Evolutionary conservation across 2,797 vertebrate genomes (phyloP), one percentile per base, ranked within the genome.

Genomic region (Brotogeris chrysoptera): DNA sequence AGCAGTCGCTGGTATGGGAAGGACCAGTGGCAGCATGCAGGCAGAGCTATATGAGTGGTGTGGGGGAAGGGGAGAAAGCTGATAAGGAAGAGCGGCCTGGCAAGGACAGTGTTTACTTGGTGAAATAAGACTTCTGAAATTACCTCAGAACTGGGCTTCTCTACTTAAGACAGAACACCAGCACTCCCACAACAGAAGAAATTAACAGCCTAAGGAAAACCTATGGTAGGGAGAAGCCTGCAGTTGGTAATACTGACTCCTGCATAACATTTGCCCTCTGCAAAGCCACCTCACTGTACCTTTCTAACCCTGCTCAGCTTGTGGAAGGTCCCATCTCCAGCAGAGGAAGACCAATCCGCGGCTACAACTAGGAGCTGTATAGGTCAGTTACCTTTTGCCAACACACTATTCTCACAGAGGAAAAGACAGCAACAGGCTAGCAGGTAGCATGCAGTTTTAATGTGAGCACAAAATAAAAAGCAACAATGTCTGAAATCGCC

Each of bases 291-390:
- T 59, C 2, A 5, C 2, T 5, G 52, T 9, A 9, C 32, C 55
- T 61, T 79, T 50, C 30, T 28, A 32, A 15, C 5, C 3, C 15
- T 32, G 4, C 61, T 64, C 24, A 12, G 55, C 49, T 23, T 19
- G 32, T 2, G 8, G 14, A 17, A 41, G 32, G 55, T 64, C 21
- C 47, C 38, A 4, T 2, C 27, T 23, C 4, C 15, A 63, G 64
- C 27, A 63, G 76, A 8, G 30, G 17, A 44, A 60, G 72, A 28
- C 3, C 0, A 1, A 28, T 6, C 38, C 8, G 1, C 0, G 4
- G 13, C 46, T 27, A 34, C 9, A 44, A 39, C 14, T 6, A n/a
- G 30, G 13, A 12, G 71, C 34, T 38, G 24, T 5, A 16, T 4
- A 34, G 34, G 52, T 6, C 5, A 10, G 14, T 6, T 19, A 30